These are phyloP conservation scores for Helicoverpa assulta DNA, from an alignment of 2,888 invertebrate species.

Conservation along the genomic window DNA sequence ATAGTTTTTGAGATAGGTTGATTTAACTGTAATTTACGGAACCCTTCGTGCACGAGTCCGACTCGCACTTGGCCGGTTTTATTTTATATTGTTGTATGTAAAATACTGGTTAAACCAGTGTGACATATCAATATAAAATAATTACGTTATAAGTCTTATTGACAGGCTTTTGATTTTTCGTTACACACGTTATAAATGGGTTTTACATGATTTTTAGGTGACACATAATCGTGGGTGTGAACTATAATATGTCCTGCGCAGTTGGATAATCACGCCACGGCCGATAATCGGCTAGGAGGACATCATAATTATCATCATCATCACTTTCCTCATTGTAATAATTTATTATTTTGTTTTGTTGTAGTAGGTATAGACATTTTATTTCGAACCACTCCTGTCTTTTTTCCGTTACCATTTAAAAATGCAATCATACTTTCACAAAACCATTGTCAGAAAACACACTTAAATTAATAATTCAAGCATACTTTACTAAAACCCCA, in stretches of 20 bases:
- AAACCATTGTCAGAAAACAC: slow-evolving; percentile 19
- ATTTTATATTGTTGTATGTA: slow-evolving; percentile 29
- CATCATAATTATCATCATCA: too few species aligned
- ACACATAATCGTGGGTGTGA: too few species aligned
- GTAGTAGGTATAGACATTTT: too few species aligned
- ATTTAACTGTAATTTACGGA: too few species aligned
- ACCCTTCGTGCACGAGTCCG: too few species aligned
- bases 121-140: slow-evolving; percentile 49
- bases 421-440: neutral
- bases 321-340: too few species aligned
- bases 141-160: slow-evolving; percentile 44
- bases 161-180: slow-evolving; percentile 38
- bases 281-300: too few species aligned
- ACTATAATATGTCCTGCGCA: too few species aligned
- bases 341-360: too few species aligned
- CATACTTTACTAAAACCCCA: slow-evolving; percentile 13
- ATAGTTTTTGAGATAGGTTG: too few species aligned
- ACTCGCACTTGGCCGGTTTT: too few species aligned
- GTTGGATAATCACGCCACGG: too few species aligned
- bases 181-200: slow-evolving; percentile 2
- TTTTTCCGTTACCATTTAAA: neutral
- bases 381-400: neutral
- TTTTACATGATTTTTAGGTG: neutral
- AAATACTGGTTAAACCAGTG: slow-evolving; percentile 36
- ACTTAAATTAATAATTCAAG: slow-evolving; percentile 19